Conservation (phyloP, 2,888 invertebrate species). For the Pterostichus madidus region DNA sequence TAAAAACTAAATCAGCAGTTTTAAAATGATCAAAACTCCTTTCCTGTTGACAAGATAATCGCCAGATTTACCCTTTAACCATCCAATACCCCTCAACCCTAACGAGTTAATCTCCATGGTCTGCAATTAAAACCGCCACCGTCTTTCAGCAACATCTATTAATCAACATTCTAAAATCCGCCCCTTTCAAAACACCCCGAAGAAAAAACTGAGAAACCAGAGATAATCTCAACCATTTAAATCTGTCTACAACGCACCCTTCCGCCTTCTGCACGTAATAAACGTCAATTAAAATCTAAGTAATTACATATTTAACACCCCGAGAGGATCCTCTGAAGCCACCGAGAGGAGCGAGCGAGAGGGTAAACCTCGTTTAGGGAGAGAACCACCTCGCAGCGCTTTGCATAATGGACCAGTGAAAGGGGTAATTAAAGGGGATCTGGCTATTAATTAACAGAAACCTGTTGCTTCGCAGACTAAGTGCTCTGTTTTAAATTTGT, state of each 20-base stretch:
- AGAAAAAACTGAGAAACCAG: conserved; percentile 17
- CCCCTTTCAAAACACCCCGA: conserved; percentile 10
- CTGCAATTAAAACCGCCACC: conserved; percentile 17
- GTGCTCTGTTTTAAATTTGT: conserved; percentile 52
- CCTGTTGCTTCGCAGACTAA: conserved; percentile 73
- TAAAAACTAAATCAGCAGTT: background rate
- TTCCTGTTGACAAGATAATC: conserved; percentile 48
- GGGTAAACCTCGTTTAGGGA: too few relatives aligned
- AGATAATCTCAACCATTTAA: conserved; percentile 72
- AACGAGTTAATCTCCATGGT: conserved; percentile 26
- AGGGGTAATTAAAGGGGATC: conserved; percentile 78
- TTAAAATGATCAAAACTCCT: conserved; percentile 18
- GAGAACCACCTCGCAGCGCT: conserved; percentile 65
- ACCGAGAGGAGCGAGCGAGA: conserved; percentile 59
- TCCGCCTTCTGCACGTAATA: conserved; percentile 73
- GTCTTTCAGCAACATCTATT: conserved; percentile 5
- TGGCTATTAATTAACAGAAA: conserved; percentile 76
- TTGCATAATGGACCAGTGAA: conserved; percentile 77
- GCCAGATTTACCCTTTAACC: conserved; percentile 1
- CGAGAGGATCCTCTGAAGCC: conserved; percentile 61
- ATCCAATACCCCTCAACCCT: conserved; percentile 17
- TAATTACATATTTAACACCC: conserved; percentile 76
- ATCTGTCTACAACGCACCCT: conserved; percentile 76
- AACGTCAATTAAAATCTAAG: conserved; percentile 77
- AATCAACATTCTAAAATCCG: conserved; percentile 37